Base-by-base conservation (phyloP, 2,113 vertebrate genomes). In the Tragelaphus buxtoni region DNA sequence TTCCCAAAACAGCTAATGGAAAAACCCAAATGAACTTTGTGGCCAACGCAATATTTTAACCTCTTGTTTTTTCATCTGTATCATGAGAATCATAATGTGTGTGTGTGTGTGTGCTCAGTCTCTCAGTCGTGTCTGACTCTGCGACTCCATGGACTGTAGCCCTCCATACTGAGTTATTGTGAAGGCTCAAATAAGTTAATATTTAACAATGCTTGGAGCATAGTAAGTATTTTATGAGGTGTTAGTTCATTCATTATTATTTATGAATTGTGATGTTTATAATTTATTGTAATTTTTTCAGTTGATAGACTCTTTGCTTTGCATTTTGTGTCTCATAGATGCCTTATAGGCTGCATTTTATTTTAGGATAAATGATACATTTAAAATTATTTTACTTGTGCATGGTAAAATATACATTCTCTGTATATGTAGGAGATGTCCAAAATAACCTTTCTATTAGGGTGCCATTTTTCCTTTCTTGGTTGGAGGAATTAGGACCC, bases 381-480 rank as follows among this genome's bases (percentile, higher is more conserved):
- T 74, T 90, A 51, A 84, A 83, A 77, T 74, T 79, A 55, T 86
- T 22, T 80, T 80, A 85, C 42, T 83, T 81, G 47, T 89, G 2
- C 17, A 16, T 91, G 49, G 4, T 28, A 60, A 95, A 79, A 58
- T 91, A 26, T 10, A 63, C 2, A 30, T 12, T n/a, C 72, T 85
- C 81, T 90, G 81, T 82, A 0, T 63, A 56, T 45, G 26, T 56
- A 74, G 26, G 56, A 39, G 11, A 60, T 92, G 13, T 81, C 24
- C 26, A 81, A 90, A 93, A 51, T 90, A 76, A 84, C 20, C 76
- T 96, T 94, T 92, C 9, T 65, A n/a, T 69, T 95, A 26, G 28
- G 2, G 32, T 76, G 9, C 11, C n/a, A 1, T 28, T 80, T 96
- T 95, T 81, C 9, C 28, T 93, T 92, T 90, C 42, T 85, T 65